A percentile compares a stretch with the other conserved stretches of the same genome.
phyloP scores from a whole-genome alignment of 2,888 invertebrate genomes.

The Ectropis crepuscularia region DNA sequence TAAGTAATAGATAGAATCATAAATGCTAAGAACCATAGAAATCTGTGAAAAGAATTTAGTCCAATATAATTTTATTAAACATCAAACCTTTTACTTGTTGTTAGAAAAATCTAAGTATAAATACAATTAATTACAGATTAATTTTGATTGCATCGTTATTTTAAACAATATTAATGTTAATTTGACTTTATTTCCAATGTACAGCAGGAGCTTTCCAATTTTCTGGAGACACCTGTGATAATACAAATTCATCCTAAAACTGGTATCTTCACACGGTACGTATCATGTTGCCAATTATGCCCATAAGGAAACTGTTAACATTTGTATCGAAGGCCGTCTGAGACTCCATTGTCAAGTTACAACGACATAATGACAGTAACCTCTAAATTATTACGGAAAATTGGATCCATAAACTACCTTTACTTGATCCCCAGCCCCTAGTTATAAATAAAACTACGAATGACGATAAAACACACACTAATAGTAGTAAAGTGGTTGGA shows the following conservation, averaged over 20 bases:
- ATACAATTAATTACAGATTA: no score
- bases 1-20: no score
- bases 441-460: slow-evolving; percentile 19
- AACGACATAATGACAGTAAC: slow-evolving; percentile 58
- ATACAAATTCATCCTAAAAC: background rate
- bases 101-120: no score
- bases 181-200: no score
- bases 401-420: slow-evolving; percentile 55
- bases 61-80: no score
- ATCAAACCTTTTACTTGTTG: no score
- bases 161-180: no score
- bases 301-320: slow-evolving; percentile 38
- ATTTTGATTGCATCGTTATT: no score
- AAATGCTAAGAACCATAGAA: no score
- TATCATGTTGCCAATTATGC: slow-evolving; percentile 18
- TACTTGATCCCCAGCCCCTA: slow-evolving; percentile 39
- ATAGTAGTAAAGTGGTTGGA: slow-evolving; percentile 26
- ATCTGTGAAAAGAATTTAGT: no score
- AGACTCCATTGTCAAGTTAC: slow-evolving; percentile 43
- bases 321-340: slow-evolving; percentile 40
- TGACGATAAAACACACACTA: slow-evolving; percentile 15
- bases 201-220: no score
- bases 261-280: background rate
- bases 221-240: background rate
- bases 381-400: slow-evolving; percentile 59